Evolutionary conservation across 1,140 invertebrate species (phyloP), one percentile per base, ranked within the genome.

Genomic region (Phymorhynchus buccinoides): DNA sequence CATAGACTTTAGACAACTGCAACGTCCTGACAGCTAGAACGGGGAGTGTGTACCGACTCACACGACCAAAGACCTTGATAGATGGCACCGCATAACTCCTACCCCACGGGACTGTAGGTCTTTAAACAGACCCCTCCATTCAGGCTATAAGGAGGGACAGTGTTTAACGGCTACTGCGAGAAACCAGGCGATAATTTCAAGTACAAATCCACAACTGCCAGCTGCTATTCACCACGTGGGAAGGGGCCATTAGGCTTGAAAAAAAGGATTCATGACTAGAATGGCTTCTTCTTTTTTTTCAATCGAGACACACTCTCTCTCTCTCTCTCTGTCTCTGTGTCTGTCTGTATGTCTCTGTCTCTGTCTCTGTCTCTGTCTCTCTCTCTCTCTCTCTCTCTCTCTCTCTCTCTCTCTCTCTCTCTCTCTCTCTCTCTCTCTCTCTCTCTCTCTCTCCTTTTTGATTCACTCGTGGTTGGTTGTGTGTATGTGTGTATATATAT

Each of bases 161-260:
- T 48, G 77, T 79, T 79, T 79, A 79, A 79, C 77, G 22, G 77
- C 77, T n/a, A 32, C 18, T 44, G 77, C 77, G 77, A 44, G 77
- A 79, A 79, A 79, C 41, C 32, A 44, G 77, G 77, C 16, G 77
- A 79, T 79, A 52, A 79, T 79, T 79, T 79, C 77, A 79, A 79
- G 62, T 71, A 71, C 56, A 71, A 83, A 83, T 68, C 80, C 27
- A 32, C 73, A 83, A 81, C 71, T 71, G 80, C 80, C 80, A 71
- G 32, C 80, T 71, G 80, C 39, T 44, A 44, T 83, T 44, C 56
- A 44, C 66, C 41, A 41, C 66, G 39, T 83, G 80, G 22, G 42
- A 71, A 71, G 73, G 22, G 18, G 66, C 62, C 32, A 71, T 22
- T 22, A 22, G 35, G 3, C 42, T 79, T 79, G 77, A 79, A 35